A percentile compares a stretch with the other conserved stretches of the same genome.
Evolutionary conservation across 2,888 invertebrate species (phyloP).

Genomic region (Baronia brevicornis): DNA sequence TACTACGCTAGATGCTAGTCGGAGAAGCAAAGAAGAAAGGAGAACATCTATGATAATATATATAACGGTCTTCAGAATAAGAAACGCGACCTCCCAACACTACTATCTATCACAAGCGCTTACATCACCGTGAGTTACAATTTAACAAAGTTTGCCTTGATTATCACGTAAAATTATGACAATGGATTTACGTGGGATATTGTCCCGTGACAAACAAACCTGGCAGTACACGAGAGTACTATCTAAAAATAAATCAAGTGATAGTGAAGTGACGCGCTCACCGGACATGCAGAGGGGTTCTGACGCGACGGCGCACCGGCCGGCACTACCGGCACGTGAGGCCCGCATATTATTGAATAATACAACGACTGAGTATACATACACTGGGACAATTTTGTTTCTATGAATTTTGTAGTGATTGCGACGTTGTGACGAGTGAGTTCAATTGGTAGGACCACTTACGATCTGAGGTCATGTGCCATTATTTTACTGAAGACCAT

Average conservation of each 20-base stretch:
- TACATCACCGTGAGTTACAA: slow-evolving; percentile 5
- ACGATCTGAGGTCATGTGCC: too few species aligned
- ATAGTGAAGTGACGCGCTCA: slow-evolving; percentile 24
- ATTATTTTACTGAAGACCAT: too few species aligned
- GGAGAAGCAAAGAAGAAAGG: too few species aligned
- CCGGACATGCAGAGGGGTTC: slow-evolving; percentile 14
- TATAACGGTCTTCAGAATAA: too few species aligned
- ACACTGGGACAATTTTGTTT: too few species aligned
- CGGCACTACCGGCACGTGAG: too few species aligned
- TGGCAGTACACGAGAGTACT: slow-evolving; percentile 25
- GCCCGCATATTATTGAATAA: slow-evolving; percentile 13
- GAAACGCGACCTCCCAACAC: slow-evolving; percentile 6
- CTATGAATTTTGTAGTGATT: too few species aligned
- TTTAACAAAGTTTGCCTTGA: slow-evolving; percentile 14
- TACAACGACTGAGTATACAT: slow-evolving; percentile 1
- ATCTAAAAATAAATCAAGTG: slow-evolving; percentile 35
- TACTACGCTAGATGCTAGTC: too few species aligned
- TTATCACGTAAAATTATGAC: slow-evolving; percentile 16
- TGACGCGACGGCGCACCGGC: too few species aligned
- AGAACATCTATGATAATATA: too few species aligned
- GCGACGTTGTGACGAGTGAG: too few species aligned
- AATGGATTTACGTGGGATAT: slow-evolving; percentile 9
- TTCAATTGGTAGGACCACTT: too few species aligned
- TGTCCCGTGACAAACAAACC: slow-evolving; percentile 11
- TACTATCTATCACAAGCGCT: slow-evolving; percentile 3